Evolutionary conservation across 64 coral and sea anemone genomes (phyloP).

Genomic region (Montipora cactus): DNA sequence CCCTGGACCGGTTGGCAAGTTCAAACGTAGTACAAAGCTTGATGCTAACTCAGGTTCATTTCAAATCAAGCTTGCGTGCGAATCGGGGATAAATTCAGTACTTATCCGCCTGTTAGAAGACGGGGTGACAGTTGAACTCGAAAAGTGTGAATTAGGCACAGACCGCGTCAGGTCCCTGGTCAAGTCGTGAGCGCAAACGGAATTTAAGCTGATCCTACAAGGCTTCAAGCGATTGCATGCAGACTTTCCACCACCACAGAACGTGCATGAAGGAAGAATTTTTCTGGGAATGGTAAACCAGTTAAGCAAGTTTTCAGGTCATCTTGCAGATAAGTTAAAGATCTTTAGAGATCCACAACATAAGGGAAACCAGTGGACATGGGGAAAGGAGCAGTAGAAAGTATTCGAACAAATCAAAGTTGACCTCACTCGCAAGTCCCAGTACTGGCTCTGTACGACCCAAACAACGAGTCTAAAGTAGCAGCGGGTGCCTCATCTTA

Average conservation of each 20-base stretch:
- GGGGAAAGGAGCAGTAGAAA: not conserved
- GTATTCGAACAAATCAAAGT: not conserved
- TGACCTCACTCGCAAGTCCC: not conserved
- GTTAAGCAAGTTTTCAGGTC: not conserved
- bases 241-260: not conserved
- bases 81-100: slow-evolving; percentile 15
- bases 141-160: slow-evolving; percentile 38
- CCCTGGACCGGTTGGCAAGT: not conserved
- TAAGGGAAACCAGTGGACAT: not conserved
- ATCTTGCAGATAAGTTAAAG: not conserved
- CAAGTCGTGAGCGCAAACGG: slow-evolving; percentile 3
- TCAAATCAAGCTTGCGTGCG: slow-evolving; percentile 51
- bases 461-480: slow-evolving; percentile 28
- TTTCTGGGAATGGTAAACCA: not conserved
- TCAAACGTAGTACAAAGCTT: slow-evolving; percentile 26
- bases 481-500: not conserved
- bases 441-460: not conserved
- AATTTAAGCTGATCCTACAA: slow-evolving; percentile 14
- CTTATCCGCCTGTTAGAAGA: slow-evolving; percentile 5
- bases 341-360: not conserved
- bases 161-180: slow-evolving; percentile 28
- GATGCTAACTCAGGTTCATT: not conserved
- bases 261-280: not conserved
- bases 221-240: not conserved
- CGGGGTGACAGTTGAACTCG: slow-evolving; percentile 20